phyloP scores from a whole-genome alignment of 2,113 vertebrate genomes.

The Noturus placidus region DNA sequence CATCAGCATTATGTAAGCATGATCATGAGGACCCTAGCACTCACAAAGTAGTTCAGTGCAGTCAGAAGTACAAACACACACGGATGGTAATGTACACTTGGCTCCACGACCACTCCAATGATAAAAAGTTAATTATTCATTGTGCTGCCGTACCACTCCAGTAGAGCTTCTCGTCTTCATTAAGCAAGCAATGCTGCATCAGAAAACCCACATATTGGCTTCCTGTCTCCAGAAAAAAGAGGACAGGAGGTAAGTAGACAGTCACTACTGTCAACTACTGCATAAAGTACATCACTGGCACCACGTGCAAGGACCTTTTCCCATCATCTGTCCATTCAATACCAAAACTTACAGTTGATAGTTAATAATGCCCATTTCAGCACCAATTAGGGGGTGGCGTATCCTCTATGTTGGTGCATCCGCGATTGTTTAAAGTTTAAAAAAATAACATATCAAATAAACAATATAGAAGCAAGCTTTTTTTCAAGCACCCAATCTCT shows the following conservation, averaged over 20 bases:
- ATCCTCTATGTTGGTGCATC: neutral
- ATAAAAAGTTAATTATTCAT: slow-evolving; percentile 35
- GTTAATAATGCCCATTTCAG: neutral
- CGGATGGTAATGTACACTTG: neutral
- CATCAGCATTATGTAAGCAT: slow-evolving; percentile 30
- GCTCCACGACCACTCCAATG: neutral
- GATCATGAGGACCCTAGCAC: neutral
- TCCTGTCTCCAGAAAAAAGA: neutral
- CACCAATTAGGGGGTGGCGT: neutral
- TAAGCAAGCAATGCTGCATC: neutral
- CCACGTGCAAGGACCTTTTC: neutral
- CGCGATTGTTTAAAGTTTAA: too few relatives aligned
- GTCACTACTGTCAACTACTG: neutral
- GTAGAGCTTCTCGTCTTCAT: neutral
- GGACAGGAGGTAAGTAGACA: neutral
- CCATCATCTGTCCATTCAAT: neutral
- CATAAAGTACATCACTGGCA: neutral
- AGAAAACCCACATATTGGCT: neutral
- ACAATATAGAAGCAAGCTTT: too few relatives aligned
- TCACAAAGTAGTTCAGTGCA: neutral
- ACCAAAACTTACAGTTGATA: neutral
- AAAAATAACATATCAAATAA: too few relatives aligned
- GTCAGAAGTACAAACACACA: slow-evolving; percentile 4
- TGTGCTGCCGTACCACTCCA: neutral
- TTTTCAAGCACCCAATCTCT: too few relatives aligned